A percentile compares a stretch with the other conserved stretches of the same genome.
Evolutionary conservation across 2,888 invertebrate genomes (phyloP).

Genomic region (Acanthosepion lycidas): DNA sequence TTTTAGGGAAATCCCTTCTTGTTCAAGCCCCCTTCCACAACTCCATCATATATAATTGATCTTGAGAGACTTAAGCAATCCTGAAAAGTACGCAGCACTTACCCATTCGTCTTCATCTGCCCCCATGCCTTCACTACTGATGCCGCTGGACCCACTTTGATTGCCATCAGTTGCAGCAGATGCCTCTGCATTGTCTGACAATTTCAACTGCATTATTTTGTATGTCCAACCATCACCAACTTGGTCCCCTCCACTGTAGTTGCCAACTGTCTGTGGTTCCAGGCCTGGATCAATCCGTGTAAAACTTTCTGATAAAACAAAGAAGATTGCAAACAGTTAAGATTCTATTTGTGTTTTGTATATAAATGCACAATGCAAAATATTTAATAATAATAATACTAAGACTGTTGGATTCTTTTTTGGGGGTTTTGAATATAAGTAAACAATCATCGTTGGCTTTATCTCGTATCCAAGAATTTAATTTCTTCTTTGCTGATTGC

Average conservation of each 20-base stretch:
- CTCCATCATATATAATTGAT: too few species aligned
- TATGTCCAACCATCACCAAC: constrained; percentile 71
- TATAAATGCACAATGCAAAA: neutral
- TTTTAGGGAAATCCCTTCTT: too few species aligned
- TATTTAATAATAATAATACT: too few species aligned
- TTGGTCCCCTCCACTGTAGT: constrained; percentile 67
- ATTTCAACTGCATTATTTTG: constrained; percentile 69
- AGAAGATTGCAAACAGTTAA: neutral
- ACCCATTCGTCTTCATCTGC: constrained; percentile 72
- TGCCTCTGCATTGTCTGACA: constrained; percentile 48
- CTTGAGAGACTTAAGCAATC: too few species aligned
- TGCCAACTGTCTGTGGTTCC: constrained; percentile 50
- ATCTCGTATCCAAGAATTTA: too few species aligned
- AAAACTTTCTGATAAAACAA: neutral
- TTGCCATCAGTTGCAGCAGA: constrained; percentile 23
- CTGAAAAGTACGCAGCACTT: constrained; percentile 35
- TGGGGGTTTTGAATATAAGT: too few species aligned
- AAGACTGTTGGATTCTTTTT: too few species aligned
- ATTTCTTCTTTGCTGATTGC: too few species aligned
- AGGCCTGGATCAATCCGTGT: neutral
- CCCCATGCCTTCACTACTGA: constrained; percentile 54
- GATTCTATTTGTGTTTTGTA: neutral
- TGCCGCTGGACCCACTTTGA: constrained; percentile 48
- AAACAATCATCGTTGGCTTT: too few species aligned
- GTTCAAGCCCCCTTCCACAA: too few species aligned